Conservation (phyloP, 2,797 vertebrate species). For the Poeciliopsis turneri region DNA sequence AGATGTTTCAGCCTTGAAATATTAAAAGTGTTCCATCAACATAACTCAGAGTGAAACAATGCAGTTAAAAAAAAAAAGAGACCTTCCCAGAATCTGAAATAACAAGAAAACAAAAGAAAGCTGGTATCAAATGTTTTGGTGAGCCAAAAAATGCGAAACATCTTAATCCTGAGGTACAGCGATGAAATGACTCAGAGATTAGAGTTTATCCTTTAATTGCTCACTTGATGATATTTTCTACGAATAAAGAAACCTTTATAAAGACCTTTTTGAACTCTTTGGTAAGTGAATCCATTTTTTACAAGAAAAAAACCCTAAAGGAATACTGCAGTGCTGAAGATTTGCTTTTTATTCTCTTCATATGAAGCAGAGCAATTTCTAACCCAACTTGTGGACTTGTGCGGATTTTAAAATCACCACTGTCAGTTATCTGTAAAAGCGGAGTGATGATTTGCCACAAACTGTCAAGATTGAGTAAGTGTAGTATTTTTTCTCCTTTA, state of each 20-base stretch:
- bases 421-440: slow-evolving; percentile 29
- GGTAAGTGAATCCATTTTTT: slow-evolving; percentile 18
- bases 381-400: slow-evolving; percentile 1
- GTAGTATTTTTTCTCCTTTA: slow-evolving; percentile 15
- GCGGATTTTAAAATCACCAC: slow-evolving; percentile 36
- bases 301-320: neutral
- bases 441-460: slow-evolving; percentile 35
- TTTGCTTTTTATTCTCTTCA: slow-evolving; percentile 15
- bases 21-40: slow-evolving; percentile 48
- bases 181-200: slow-evolving; percentile 21
- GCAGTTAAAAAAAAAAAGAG: slow-evolving; percentile 13
- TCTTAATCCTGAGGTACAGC: slow-evolving; percentile 8
- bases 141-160: neutral
- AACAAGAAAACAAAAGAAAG: slow-evolving; percentile 1
- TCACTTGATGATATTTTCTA: slow-evolving; percentile 15
- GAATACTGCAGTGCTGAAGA: neutral
- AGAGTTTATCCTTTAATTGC: slow-evolving; percentile 20
- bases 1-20: slow-evolving; percentile 49
- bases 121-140: neutral
- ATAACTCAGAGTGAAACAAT: slow-evolving; percentile 20
- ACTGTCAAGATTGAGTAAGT: slow-evolving; percentile 53
- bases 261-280: slow-evolving; percentile 18
- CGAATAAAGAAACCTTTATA: neutral
- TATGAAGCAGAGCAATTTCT: slow-evolving; percentile 1
- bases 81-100: neutral